Percentiles rank a stretch among this genome's conserved stretches.
Conservation (phyloP, 1,140 invertebrate species). For the Cydia pomonella region DNA sequence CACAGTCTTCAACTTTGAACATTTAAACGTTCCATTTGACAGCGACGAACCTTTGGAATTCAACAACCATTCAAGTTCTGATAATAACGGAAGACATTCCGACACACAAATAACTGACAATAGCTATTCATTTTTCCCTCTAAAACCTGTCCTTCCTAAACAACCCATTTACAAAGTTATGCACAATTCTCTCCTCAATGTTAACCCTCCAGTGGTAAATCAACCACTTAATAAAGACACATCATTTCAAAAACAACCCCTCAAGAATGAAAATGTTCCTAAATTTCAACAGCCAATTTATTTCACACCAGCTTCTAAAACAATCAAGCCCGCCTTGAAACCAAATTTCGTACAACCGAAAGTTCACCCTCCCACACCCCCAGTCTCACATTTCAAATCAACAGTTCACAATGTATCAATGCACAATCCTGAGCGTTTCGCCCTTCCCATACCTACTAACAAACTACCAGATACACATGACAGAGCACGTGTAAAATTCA, state of each 20-base stretch:
- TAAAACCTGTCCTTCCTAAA: not conserved
- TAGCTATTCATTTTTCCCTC: not conserved
- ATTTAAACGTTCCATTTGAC: not conserved
- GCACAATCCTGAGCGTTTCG: not conserved
- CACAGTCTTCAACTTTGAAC: conserved; percentile 6
- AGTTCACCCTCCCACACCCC: not conserved
- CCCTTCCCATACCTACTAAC: not conserved
- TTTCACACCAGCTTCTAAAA: not conserved
- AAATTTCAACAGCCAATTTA: not conserved
- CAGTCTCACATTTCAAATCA: conserved; percentile 2
- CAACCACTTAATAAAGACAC: not conserved
- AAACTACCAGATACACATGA: not conserved
- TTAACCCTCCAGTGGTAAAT: not conserved
- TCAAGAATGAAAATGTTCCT: not conserved
- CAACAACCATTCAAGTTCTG: not conserved
- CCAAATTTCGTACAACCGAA: not conserved
- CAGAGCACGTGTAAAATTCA: conserved; percentile 44
- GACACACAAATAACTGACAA: not conserved
- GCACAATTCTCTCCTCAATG: not conserved
- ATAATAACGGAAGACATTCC: not conserved
- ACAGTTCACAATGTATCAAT: not conserved
- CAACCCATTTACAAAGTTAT: not conserved
- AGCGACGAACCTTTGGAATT: not conserved
- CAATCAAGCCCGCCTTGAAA: not conserved
- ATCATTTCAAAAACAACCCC: not conserved